Base-by-base conservation (phyloP, 2,113 vertebrate genomes). In the Ranitomeya variabilis region DNA sequence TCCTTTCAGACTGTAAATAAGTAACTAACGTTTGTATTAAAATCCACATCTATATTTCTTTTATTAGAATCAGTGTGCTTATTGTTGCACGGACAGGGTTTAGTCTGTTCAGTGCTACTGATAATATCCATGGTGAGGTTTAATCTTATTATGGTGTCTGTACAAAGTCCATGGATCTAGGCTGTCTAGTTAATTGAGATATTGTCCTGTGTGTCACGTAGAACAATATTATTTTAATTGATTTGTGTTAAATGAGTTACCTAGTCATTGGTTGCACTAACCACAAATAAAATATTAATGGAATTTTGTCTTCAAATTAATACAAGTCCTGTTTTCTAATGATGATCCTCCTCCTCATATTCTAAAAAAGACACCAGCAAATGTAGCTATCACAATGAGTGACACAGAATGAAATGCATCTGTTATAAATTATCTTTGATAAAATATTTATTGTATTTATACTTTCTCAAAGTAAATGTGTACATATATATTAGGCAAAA, bases 121-220 rank as follows among this genome's bases (percentile, higher is more conserved):
- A 78, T 54, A 54, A 54, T 54, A 78, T n/a, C 76, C 76, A 78
- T 78, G 52, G 76, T 79, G 54, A 79, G 52, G 21, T 55, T 23
- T 79, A 79, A 79, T 79, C 52, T 79, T 23, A 23, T 57, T 79
- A 79, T 79, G 52, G 52, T 14, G 21, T 57, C 52, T 55, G 77
- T 79, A 79, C 77, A 79, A 79, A 23, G 77, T 79, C 52, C 77
- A 19, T 55, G 52, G 21, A 51, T 78, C 51, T 37, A 74, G 37
- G 71, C 7, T 76, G 19, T 51, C 37, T 79, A 3, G 7, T 57
- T 55, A 79, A 79, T 57, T 21, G 52, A 78, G 54, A 23, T n/a
- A 21, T 79, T 13, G 11, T 79, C 52, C 13, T 79, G 52, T 52
- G 52, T 26, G 52, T 79, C 77, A 79, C 77, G 21, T 79, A 79